Conservation (phyloP, 23 tunicate genomes). For the Styela plicata region DNA sequence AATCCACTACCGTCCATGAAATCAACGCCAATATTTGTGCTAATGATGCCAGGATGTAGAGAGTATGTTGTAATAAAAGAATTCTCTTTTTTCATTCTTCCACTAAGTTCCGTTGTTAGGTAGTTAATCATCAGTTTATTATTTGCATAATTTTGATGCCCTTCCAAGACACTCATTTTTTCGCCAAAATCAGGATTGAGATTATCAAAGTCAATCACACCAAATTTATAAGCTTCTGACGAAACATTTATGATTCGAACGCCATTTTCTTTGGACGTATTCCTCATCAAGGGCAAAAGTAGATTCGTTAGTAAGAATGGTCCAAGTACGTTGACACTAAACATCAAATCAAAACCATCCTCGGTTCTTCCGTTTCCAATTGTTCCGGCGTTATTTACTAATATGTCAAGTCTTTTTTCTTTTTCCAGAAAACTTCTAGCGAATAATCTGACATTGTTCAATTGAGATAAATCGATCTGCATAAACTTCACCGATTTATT, state of each 20-base stretch:
- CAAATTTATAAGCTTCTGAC: constrained; percentile 3
- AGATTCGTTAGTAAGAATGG: constrained; percentile 14
- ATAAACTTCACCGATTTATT: neutral
- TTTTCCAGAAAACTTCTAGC: neutral
- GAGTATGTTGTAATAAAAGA: constrained; percentile 8
- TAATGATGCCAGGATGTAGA: constrained; percentile 16
- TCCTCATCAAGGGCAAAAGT: constrained; percentile 14
- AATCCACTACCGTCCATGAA: neutral
- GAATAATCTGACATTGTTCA: neutral
- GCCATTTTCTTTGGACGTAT: neutral
- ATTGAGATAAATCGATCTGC: neutral
- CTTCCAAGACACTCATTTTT: neutral
- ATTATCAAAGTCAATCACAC: constrained; percentile 8
- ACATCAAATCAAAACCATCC: constrained; percentile 12
- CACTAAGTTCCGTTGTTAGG: constrained; percentile 4
- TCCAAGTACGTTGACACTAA: constrained; percentile 6
- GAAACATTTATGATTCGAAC: constrained; percentile 18
- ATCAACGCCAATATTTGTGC: constrained; percentile 6
- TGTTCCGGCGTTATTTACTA: constrained; percentile 18
- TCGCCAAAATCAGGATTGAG: neutral
- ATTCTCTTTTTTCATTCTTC: neutral
- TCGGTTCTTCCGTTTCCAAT: neutral
- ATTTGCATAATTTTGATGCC: neutral
- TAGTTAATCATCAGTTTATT: constrained; percentile 19
- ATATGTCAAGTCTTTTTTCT: constrained; percentile 9